Conservation (phyloP, 2,888 invertebrate genomes). For the Lasius platythorax region DNA sequence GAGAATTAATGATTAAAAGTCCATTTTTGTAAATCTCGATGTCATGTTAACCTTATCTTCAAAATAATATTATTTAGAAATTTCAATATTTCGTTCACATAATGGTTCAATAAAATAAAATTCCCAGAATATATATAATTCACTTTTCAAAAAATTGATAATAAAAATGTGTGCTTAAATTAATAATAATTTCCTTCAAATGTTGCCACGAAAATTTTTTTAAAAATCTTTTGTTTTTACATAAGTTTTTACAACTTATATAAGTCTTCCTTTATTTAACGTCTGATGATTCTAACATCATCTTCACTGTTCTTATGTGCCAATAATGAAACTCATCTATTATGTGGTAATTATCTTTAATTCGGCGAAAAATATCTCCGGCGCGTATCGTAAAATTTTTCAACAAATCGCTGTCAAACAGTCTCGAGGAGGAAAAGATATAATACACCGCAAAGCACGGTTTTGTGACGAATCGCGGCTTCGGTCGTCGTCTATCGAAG, state of each 20-base stretch:
- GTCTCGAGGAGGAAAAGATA: neutral
- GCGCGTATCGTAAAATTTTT: neutral
- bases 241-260: neutral
- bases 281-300: neutral
- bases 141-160: neutral
- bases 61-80: constrained; percentile 8
- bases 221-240: neutral
- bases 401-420: neutral
- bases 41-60: neutral
- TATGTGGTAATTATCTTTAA: neutral
- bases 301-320: neutral
- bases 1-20: neutral
- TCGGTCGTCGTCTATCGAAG: constrained; percentile 12
- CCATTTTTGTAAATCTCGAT: neutral
- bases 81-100: neutral
- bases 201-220: neutral
- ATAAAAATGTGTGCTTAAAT: neutral
- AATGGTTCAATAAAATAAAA: neutral
- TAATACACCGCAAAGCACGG: neutral
- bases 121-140: neutral
- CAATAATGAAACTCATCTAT: neutral
- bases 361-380: neutral
- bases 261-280: neutral
- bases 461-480: constrained; percentile 15
- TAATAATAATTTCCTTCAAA: neutral